Conservation (phyloP, 2,113 vertebrate genomes). For the Cynoglossus semilaevis region DNA sequence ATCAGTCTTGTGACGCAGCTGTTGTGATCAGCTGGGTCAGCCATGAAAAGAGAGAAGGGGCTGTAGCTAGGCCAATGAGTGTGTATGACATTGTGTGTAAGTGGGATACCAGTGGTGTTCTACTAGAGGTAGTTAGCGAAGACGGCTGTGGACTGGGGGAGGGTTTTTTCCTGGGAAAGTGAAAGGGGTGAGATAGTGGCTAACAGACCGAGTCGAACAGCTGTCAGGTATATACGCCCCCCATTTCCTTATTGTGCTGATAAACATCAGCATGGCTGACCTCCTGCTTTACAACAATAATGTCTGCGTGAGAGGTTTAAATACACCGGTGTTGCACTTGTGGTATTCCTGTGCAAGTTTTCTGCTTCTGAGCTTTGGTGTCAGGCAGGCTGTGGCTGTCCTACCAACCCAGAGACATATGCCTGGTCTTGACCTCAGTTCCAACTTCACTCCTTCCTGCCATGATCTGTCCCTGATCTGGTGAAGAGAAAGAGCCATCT, state of each 20-base stretch:
- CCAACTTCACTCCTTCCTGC: conserved; percentile 36
- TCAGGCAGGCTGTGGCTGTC: conserved; percentile 31
- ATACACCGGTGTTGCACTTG: not conserved
- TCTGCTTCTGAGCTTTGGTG: conserved; percentile 25
- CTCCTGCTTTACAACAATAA: conserved; percentile 11
- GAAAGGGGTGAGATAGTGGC: conserved; percentile 48
- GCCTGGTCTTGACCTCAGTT: conserved; percentile 29
- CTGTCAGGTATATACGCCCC: conserved; percentile 38
- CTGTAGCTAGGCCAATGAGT: not conserved
- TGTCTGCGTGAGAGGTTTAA: not conserved
- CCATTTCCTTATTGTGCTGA: conserved; percentile 1
- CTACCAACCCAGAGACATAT: conserved; percentile 15
- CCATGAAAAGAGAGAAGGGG: conserved; percentile 30
- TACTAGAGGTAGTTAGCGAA: conserved; percentile 33
- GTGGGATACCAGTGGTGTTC: conserved; percentile 4
- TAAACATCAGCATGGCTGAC: conserved; percentile 36
- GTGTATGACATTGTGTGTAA: conserved; percentile 11
- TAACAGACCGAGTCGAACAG: conserved; percentile 49
- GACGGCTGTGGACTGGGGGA: conserved; percentile 15
- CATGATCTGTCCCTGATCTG: conserved; percentile 47
- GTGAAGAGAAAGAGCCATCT: conserved; percentile 48
- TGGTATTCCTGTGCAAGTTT: conserved; percentile 4
- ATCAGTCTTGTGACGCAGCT: conserved; percentile 51
- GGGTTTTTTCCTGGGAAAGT: conserved; percentile 35
- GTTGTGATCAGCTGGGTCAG: conserved; percentile 57